Percentiles rank a stretch among this genome's conserved stretches.
Conservation (phyloP, 2,888 invertebrate genomes). For the Leptarthrus brevirostris region DNA sequence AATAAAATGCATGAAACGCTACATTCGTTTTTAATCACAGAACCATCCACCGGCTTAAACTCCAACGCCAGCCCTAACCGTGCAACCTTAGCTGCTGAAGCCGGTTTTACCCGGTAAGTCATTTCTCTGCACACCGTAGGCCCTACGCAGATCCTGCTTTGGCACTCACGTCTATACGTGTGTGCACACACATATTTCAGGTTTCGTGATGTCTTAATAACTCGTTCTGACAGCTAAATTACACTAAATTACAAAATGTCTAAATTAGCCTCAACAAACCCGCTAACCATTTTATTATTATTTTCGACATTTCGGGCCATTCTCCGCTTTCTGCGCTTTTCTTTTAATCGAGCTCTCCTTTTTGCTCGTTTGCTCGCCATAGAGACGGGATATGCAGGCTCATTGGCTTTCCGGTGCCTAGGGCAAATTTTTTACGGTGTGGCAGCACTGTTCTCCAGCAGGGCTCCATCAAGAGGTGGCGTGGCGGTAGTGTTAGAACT, state of each 20-base stretch:
- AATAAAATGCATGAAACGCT: constrained; percentile 22
- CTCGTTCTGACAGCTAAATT: constrained; percentile 57
- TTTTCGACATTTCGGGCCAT: constrained; percentile 53
- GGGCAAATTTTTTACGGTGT: constrained; percentile 8
- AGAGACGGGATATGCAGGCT: constrained; percentile 14
- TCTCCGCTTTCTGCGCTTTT: constrained; percentile 36
- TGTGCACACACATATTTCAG: constrained; percentile 47
- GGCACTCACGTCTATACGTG: neutral
- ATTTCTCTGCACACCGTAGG: neutral
- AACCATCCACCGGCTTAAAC: neutral
- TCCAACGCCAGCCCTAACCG: no score
- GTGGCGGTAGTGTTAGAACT: constrained; percentile 1
- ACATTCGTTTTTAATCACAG: constrained; percentile 29
- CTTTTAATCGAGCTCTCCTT: constrained; percentile 28
- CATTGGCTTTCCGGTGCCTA: constrained; percentile 43
- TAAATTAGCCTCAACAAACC: constrained; percentile 56
- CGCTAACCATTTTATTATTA: constrained; percentile 57
- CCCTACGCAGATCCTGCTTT: constrained; percentile 10
- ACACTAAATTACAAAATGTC: constrained; percentile 57
- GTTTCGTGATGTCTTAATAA: constrained; percentile 56
- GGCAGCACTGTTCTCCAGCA: constrained; percentile 17
- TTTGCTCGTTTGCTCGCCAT: constrained; percentile 37
- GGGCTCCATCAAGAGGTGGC: constrained; percentile 9
- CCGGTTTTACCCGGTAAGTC: neutral
- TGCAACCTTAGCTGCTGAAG: neutral